Evolutionary conservation across 2,797 vertebrate genomes (phyloP), one percentile per base, ranked within the genome.

Genomic region (Onychomys leucogaster): DNA sequence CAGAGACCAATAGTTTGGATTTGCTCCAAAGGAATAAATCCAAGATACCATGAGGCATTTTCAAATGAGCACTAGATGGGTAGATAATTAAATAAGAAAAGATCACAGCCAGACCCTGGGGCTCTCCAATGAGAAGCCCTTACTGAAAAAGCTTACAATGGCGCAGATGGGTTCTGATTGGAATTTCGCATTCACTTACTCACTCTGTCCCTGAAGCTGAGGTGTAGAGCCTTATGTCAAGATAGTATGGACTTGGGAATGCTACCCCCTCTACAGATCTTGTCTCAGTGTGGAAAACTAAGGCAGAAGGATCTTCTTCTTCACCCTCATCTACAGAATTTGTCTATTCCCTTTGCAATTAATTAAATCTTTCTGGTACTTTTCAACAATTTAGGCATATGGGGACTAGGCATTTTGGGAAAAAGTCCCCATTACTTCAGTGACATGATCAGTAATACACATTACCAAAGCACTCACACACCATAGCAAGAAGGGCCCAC

Each of bases 331-430:
- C 63, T 34, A 34, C 29, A 57, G n/a, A 88, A 89, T 61, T 75
- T 59, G n/a, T 73, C 80, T 63, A 57, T 13, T 78, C 81, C 88
- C 4, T 92, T n/a, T 27, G 11, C 55, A 17, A 52, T 32, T 82
- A 59, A 87, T 37, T 90, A 83, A 91, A 84, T 82, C 63, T 32
- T 91, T 57, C 17, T 91, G 85, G 37, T 37, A 37, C 29, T 69
- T 85, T 78, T 89, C 63, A 89, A 37, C 77, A 94, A 10, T 17
- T 92, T 90, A 89, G 55, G 59, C 29, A 67, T 69, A 75, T 82
- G 91, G 65, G n/a, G 25, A 86, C 78, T 4, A 0, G 37, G 89
- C 21, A 88, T 1, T 85, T 89, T 94, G 2, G 0, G 14, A 52
- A 2, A 80, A 14, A 34, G 57, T n/a, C 34, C 27, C 34, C 19